Evolutionary conservation across 2,113 vertebrate species (phyloP).

Genomic region (Pagrus major): DNA sequence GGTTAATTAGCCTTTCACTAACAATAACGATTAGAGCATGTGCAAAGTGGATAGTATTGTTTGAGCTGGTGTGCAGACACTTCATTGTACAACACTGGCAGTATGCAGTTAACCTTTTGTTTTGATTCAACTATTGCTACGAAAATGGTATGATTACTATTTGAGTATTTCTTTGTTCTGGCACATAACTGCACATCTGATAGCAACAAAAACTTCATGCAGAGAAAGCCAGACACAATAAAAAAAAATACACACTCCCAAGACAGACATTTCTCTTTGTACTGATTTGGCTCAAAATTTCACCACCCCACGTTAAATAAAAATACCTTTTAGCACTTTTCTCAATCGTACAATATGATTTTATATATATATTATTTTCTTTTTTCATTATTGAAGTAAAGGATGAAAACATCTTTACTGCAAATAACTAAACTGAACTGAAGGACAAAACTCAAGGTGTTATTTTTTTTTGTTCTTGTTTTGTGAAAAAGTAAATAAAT

Average conservation of each 20-base stretch:
- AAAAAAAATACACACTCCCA: neutral
- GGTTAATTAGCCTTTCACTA: conserved; percentile 70
- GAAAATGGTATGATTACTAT: neutral
- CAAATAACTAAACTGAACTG: neutral
- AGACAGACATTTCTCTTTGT: neutral
- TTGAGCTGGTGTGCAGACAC: conserved; percentile 11
- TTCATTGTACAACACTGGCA: neutral
- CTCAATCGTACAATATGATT: neutral
- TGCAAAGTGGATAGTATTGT: conserved; percentile 31
- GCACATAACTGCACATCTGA: neutral
- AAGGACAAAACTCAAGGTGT: neutral
- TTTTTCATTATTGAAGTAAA: neutral
- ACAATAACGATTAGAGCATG: conserved; percentile 50
- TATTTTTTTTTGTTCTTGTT: neutral
- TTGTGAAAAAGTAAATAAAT: conserved; percentile 14
- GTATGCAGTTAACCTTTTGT: conserved; percentile 20
- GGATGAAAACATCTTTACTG: neutral
- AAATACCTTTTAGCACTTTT: neutral
- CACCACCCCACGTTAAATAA: neutral
- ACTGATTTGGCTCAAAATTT: neutral
- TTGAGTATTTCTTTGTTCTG: neutral
- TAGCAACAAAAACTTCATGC: neutral
- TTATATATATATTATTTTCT: neutral
- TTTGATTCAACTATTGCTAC: conserved; percentile 11
- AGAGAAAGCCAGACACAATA: neutral